Base-by-base conservation (phyloP, 2,797 vertebrate genomes). In the Podarcis lilfordi region DNA sequence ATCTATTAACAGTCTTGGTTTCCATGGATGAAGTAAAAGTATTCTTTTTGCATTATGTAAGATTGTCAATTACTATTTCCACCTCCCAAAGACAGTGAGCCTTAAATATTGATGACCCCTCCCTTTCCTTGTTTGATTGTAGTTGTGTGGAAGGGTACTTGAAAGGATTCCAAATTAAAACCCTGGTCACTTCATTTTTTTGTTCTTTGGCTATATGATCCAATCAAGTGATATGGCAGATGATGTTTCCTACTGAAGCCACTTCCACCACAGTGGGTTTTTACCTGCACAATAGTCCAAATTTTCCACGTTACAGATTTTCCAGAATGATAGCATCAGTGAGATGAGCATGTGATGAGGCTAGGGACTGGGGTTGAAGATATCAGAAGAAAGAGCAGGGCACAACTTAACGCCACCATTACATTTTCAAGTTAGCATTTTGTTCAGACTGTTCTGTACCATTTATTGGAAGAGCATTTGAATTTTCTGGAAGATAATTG, bases 401-500 rank as follows among this genome's bases (percentile, higher is more conserved):
- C 9, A 35, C 1, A 17, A 32, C 15, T 66, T 68, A n/a, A 17
- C 19, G 13, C 43, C 27, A 29, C 43, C 66, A 29, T 50, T 1
- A 76, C 19, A n/a, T 40, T 86, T 91, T 68, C 64, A 71, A 37
- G 29, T 40, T 69, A 45, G 40, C 9, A 83, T 45, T 80, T 45
- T 71, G 66, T n/a, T 71, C 17, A 50, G 13, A 35, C n/a, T n/a
- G 13, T 15, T 55, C n/a, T 71, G n/a, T 71, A 71, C n/a, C 69
- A 13, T 71, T 13, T 1, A 83, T 3, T 21, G 37, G 3, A 0
- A 9, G n/a, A 76, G 5, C 37, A 23, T 50, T 45, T 15, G 13
- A 15, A 0, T 77, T 87, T 32, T 89, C 78, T 87, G 77, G 83
- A 89, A 74, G 91, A 32, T 5, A 88, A 7, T 2, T 80, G 1